phyloP scores from a whole-genome alignment of 2,888 invertebrate genomes.

The Spilosoma lubricipeda region DNA sequence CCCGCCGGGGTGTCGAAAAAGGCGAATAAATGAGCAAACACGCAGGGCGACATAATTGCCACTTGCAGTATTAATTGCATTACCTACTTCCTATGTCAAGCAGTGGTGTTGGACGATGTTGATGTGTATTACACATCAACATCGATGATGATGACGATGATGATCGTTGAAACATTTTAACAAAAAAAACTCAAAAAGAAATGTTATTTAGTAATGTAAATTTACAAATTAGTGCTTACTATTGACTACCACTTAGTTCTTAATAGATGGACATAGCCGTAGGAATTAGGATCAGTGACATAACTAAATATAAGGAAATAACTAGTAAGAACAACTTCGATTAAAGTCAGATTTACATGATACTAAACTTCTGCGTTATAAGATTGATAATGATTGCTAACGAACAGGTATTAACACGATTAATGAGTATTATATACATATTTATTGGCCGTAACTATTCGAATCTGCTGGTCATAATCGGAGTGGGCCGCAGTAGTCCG shows the following conservation, averaged over 20 bases:
- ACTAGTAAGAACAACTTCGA: constrained; percentile 13
- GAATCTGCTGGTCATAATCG: neutral
- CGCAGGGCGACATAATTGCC: too few species aligned
- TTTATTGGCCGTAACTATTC: neutral
- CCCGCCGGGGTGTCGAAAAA: too few species aligned
- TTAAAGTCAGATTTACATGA: constrained; percentile 26
- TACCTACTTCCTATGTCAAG: too few species aligned
- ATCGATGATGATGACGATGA: too few species aligned
- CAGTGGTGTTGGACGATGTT: too few species aligned
- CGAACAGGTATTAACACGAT: neutral
- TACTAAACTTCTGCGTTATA: constrained; percentile 2
- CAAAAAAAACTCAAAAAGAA: too few species aligned
- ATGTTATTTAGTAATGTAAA: neutral
- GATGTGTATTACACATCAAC: too few species aligned
- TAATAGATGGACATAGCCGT: neutral
- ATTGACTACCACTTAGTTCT: neutral
- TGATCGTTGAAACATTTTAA: too few species aligned
- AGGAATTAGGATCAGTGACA: constrained; percentile 11
- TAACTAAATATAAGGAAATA: constrained; percentile 28
- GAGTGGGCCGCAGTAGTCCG: neutral
- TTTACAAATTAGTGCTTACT: neutral
- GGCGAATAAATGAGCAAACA: too few species aligned
- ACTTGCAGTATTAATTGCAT: too few species aligned
- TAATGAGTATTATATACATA: neutral
- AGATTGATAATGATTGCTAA: neutral